These are phyloP conservation scores for rat (Rattus norvegicus) DNA, from an alignment of 2,113 vertebrate genomes.

Conservation along the genomic window DNA sequence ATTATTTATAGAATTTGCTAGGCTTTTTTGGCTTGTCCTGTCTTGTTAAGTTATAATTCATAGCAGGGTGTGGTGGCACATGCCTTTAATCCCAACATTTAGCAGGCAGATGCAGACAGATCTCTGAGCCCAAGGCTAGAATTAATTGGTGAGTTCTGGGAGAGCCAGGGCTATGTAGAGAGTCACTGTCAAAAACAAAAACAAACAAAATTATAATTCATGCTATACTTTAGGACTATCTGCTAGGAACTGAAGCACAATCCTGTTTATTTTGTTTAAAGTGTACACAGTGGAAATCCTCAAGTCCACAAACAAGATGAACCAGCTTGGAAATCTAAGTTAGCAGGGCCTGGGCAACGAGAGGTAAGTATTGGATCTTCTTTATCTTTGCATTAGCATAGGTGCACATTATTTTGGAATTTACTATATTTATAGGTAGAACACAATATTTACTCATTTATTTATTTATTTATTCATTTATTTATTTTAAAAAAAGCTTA, in stretches of 20 bases:
- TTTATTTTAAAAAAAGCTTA: constrained; percentile 50
- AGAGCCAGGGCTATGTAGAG: neutral
- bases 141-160: neutral
- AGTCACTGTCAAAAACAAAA: neutral
- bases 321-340: constrained; percentile 79
- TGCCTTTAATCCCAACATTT: neutral
- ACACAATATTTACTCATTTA: constrained; percentile 46
- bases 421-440: constrained; percentile 47
- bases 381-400: constrained; percentile 57
- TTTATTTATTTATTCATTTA: constrained; percentile 47
- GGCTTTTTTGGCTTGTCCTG: constrained; percentile 42
- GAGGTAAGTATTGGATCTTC: constrained; percentile 81
- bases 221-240: constrained; percentile 20
- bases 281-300: constrained; percentile 84
- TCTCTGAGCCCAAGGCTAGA: neutral
- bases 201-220: neutral
- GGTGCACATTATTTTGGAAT: constrained; percentile 59
- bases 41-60: neutral
- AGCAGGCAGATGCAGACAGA: neutral
- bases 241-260: constrained; percentile 61
- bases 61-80: neutral
- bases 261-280: constrained; percentile 75
- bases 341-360: constrained; percentile 77
- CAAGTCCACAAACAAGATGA: constrained; percentile 84
- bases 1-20: constrained; percentile 36